phyloP scores from a whole-genome alignment of 2,888 invertebrate species.

The Odontocerum albicorne region DNA sequence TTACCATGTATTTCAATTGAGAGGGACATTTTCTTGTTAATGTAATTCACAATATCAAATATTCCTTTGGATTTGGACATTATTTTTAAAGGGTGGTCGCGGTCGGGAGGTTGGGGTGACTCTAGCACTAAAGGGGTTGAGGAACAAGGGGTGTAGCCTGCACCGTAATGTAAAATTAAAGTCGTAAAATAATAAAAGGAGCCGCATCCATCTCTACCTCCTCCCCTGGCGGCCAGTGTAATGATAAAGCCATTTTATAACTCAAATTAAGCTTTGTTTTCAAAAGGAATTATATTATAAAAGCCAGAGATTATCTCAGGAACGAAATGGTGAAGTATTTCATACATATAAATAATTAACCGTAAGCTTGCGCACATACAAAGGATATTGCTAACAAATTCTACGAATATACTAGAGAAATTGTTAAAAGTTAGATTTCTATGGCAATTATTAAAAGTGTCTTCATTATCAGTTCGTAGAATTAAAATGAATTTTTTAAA shows the following conservation, averaged over 20 bases:
- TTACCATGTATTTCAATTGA: background rate
- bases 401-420: no score
- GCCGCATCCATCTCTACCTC: slow-evolving; percentile 30
- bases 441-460: no score
- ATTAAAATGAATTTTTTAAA: no score
- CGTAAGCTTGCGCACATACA: background rate
- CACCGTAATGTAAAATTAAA: slow-evolving; percentile 35
- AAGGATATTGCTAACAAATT: no score
- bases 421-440: no score
- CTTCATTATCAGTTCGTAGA: no score
- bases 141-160: slow-evolving; percentile 9
- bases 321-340: slow-evolving; percentile 4
- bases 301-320: slow-evolving; percentile 29
- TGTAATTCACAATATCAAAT: no score
- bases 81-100: slow-evolving; percentile 9
- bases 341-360: background rate
- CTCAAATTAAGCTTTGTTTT: slow-evolving; percentile 37
- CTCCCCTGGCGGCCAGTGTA: slow-evolving; percentile 34
- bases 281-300: slow-evolving; percentile 32
- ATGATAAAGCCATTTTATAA: slow-evolving; percentile 37
- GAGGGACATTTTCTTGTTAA: no score
- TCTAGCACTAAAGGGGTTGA: slow-evolving; percentile 8
- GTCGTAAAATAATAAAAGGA: slow-evolving; percentile 37
- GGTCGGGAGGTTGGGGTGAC: slow-evolving; percentile 15
- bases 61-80: background rate